A percentile compares a stretch with the other conserved stretches of the same genome.
phyloP scores from a whole-genome alignment of 2,797 vertebrate genomes.

The Sebastiscus tertius region DNA sequence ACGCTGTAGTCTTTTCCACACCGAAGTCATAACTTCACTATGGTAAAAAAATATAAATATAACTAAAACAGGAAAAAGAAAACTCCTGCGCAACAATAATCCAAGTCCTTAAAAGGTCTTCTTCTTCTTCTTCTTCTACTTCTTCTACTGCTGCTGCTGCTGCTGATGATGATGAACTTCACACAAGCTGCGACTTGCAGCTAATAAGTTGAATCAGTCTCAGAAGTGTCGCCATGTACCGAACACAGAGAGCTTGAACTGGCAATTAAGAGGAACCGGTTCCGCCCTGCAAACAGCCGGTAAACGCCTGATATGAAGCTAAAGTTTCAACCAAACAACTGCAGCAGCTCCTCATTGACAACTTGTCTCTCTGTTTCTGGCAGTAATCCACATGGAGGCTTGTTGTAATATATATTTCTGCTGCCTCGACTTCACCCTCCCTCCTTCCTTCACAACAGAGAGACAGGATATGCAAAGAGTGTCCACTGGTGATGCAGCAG shows the following conservation, averaged over 20 bases:
- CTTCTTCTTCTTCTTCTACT: not conserved
- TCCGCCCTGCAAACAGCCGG: not conserved
- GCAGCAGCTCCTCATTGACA: constrained; percentile 21
- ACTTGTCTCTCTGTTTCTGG: constrained; percentile 11
- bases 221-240: constrained; percentile 34
- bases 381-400: constrained; percentile 34
- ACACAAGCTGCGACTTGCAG: constrained; percentile 58
- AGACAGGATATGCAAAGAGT: constrained; percentile 62
- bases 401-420: constrained; percentile 23
- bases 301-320: not conserved
- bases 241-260: not conserved
- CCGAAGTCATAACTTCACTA: constrained; percentile 86
- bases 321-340: constrained; percentile 21
- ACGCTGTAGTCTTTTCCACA: constrained; percentile 93
- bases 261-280: constrained; percentile 37
- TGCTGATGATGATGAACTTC: constrained; percentile 22
- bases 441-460: constrained; percentile 19
- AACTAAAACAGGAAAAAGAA: not conserved
- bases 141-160: not conserved
- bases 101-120: constrained; percentile 47
- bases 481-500: constrained; percentile 62
- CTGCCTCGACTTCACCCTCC: constrained; percentile 45
- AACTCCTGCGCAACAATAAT: not conserved
- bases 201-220: constrained; percentile 35
- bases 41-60: not conserved